Conservation (phyloP, 2,113 vertebrate genomes). For the Australoheros scitulus region DNA sequence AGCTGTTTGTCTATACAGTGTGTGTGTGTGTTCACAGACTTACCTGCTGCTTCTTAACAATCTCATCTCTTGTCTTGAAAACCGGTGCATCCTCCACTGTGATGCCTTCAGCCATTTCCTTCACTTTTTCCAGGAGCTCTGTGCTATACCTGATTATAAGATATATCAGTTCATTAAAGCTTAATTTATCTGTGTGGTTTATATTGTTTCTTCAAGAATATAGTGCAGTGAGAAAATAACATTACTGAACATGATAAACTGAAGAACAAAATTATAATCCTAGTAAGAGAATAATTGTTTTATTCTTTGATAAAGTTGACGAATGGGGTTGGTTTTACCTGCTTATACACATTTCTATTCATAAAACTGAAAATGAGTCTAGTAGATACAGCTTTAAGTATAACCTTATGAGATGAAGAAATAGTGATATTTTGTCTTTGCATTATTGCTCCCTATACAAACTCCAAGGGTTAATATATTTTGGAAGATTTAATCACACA, state of each 20-base stretch:
- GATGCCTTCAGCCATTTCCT: slow-evolving; percentile 88
- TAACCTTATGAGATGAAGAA: not conserved
- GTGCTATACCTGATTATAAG: slow-evolving; percentile 78
- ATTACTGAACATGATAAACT: not conserved
- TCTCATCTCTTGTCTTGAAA: slow-evolving; percentile 88
- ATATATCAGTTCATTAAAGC: not conserved
- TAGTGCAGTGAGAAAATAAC: not conserved
- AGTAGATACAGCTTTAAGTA: not conserved
- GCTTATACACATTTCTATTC: not conserved
- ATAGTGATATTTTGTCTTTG: not conserved
- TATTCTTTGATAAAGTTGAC: not conserved
- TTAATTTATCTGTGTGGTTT: not conserved
- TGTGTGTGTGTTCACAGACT: not conserved
- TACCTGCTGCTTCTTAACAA: slow-evolving; percentile 83
- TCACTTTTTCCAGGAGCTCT: slow-evolving; percentile 86
- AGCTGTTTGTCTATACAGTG: not conserved
- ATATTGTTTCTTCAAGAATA: not conserved
- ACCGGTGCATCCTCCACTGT: slow-evolving; percentile 85
- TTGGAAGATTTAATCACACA: not conserved
- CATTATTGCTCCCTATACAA: not conserved
- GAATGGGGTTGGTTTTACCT: not conserved
- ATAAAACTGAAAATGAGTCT: not conserved
- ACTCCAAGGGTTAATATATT: not conserved
- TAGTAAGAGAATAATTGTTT: not conserved
- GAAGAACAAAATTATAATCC: not conserved